These are phyloP conservation scores for Drosophila tristis DNA, from an alignment of 1,140 invertebrate genomes.

Conservation along the genomic window DNA sequence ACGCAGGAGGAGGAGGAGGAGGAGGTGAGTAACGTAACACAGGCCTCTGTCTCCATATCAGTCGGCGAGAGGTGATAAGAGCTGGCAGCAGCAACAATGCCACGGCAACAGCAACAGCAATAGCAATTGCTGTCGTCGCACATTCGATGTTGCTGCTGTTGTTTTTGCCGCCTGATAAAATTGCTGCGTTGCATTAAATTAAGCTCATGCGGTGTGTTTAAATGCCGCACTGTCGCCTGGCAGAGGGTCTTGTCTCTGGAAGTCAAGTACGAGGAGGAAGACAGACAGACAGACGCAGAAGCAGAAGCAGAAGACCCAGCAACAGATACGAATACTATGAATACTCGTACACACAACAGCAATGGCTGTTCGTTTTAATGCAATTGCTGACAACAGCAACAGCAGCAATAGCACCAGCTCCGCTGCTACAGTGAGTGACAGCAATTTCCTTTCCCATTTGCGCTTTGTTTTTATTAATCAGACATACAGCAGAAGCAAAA, in stretches of 20 bases:
- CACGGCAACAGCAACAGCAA: slow-evolving; percentile 6
- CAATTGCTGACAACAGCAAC: slow-evolving; percentile 70
- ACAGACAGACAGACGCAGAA: background rate
- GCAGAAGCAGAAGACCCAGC: slow-evolving; percentile 11
- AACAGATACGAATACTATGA: background rate
- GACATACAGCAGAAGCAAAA: slow-evolving; percentile 34
- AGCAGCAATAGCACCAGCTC: slow-evolving; percentile 1
- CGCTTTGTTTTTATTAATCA: slow-evolving; percentile 73
- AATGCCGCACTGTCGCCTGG: slow-evolving; percentile 50
- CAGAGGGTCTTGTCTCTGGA: slow-evolving; percentile 15
- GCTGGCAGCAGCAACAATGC: slow-evolving; percentile 15
- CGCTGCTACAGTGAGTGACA: slow-evolving; percentile 62
- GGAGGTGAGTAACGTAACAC: slow-evolving; percentile 22
- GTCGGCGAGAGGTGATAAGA: slow-evolving; percentile 47
- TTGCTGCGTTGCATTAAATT: slow-evolving; percentile 82
- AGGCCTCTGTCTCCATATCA: slow-evolving; percentile 32
- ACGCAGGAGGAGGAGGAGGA: slow-evolving; percentile 1
- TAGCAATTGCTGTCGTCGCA: slow-evolving; percentile 65
- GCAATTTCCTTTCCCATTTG: slow-evolving; percentile 78
- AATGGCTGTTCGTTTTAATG: slow-evolving; percentile 49
- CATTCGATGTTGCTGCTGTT: slow-evolving; percentile 43
- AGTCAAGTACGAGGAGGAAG: slow-evolving; percentile 13
- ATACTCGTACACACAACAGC: slow-evolving; percentile 14
- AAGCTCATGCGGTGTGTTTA: slow-evolving; percentile 79
- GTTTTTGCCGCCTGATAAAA: slow-evolving; percentile 68